Conservation (phyloP, 2,888 invertebrate genomes). For the Dryobotodes eremita region DNA sequence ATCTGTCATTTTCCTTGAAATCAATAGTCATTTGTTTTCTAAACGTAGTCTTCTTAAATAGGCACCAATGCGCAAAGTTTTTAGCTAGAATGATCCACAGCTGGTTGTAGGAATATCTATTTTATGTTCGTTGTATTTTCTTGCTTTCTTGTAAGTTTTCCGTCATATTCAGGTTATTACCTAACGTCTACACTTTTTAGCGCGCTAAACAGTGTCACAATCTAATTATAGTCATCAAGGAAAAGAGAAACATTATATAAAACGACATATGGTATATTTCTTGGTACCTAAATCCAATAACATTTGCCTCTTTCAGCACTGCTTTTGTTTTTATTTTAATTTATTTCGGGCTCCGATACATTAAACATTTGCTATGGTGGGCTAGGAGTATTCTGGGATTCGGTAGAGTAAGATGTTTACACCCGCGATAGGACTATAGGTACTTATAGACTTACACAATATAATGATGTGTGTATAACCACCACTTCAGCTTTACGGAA, state of each 20-base stretch:
- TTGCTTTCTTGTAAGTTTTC: no score
- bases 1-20: background rate
- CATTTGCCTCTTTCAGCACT: slow-evolving; percentile 28
- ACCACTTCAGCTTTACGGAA: background rate
- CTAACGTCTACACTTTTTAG: background rate
- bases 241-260: slow-evolving; percentile 17
- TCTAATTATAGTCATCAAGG: background rate
- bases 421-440: slow-evolving; percentile 13
- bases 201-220: background rate
- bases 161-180: background rate
- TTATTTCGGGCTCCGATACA: slow-evolving; percentile 43
- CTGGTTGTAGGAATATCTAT: background rate
- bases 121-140: background rate
- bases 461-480: slow-evolving; percentile 3
- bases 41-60: background rate
- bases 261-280: slow-evolving; percentile 4
- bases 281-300: background rate
- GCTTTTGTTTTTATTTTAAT: slow-evolving; percentile 48
- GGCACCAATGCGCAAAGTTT: background rate
- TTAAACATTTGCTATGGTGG: slow-evolving; percentile 47
- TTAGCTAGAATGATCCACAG: background rate
- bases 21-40: slow-evolving; percentile 30
- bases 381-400: slow-evolving; percentile 53
- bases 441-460: slow-evolving; percentile 10
- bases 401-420: slow-evolving; percentile 57